These are phyloP conservation scores for Boulengerochromis microlepis DNA, from an alignment of 2,113 vertebrate genomes.

Conservation along the genomic window DNA sequence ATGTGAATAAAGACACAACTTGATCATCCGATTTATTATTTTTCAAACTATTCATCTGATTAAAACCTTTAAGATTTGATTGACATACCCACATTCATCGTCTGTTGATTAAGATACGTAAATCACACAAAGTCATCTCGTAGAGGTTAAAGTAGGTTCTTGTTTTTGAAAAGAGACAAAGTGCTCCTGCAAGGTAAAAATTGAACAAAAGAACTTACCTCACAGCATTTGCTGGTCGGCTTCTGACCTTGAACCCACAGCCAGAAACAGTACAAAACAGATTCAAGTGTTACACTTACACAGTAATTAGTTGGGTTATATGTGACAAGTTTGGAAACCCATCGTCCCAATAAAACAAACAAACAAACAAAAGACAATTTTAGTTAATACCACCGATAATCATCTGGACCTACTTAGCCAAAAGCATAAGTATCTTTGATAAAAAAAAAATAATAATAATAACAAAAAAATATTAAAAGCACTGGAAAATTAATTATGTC, in stretches of 20 bases:
- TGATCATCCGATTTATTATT: neutral
- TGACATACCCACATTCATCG: neutral
- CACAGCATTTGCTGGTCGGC: neutral
- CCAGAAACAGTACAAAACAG: neutral
- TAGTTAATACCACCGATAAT: neutral
- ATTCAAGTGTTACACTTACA: neutral
- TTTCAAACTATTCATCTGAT: neutral
- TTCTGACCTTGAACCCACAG: neutral
- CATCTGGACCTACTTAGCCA: neutral
- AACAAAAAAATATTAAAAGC: neutral
- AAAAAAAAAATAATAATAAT: accelerated
- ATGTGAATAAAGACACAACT: neutral
- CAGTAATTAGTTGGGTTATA: neutral
- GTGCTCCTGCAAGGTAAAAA: neutral
- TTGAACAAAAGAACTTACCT: neutral
- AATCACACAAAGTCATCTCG: neutral
- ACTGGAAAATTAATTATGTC: neutral
- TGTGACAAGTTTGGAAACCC: too few species aligned
- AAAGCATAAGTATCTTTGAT: neutral
- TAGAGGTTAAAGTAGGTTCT: neutral
- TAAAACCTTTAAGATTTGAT: neutral
- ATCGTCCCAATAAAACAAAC: neutral
- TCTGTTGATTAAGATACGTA: neutral
- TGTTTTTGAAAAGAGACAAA: neutral
- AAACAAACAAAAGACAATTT: neutral